Conservation (phyloP, 2,797 vertebrate genomes). For the Esox masquinongy region DNA sequence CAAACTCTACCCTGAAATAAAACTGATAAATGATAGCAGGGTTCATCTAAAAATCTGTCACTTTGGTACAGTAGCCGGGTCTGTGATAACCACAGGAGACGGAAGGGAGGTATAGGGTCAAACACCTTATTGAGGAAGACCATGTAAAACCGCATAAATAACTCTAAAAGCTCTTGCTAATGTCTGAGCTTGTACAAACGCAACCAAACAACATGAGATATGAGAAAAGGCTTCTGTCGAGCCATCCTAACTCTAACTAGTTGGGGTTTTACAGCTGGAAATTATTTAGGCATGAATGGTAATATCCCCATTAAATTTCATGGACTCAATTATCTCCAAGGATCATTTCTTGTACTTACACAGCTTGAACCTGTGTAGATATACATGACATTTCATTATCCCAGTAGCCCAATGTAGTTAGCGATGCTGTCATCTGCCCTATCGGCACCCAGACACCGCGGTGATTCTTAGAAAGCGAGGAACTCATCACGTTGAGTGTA, state of each 20-base stretch:
- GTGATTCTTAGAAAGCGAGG: slow-evolving; percentile 10
- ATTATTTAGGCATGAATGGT: slow-evolving; percentile 67
- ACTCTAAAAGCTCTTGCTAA: slow-evolving; percentile 9
- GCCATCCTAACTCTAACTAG: slow-evolving; percentile 44
- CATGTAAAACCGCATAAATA: slow-evolving; percentile 27
- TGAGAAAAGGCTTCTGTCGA: slow-evolving; percentile 27
- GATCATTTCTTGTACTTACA: slow-evolving; percentile 60
- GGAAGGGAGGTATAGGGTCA: background rate
- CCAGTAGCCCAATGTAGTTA: slow-evolving; percentile 32
- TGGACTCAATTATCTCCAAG: slow-evolving; percentile 64
- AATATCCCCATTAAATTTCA: slow-evolving; percentile 69
- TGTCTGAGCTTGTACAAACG: slow-evolving; percentile 35
- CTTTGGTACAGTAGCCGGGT: slow-evolving; percentile 35
- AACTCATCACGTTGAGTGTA: slow-evolving; percentile 14
- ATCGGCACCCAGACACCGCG: background rate
- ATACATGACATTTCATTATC: slow-evolving; percentile 55
- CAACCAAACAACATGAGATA: slow-evolving; percentile 37
- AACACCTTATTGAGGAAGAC: background rate
- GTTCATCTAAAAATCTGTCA: slow-evolving; percentile 63
- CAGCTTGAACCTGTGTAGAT: slow-evolving; percentile 56
- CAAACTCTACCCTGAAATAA: slow-evolving; percentile 50
- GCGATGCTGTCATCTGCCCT: slow-evolving; percentile 1
- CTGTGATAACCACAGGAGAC: slow-evolving; percentile 6
- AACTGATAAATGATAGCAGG: slow-evolving; percentile 71
- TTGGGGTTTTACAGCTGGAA: slow-evolving; percentile 47